Conservation (phyloP, 2,888 invertebrate genomes). For the Drosophila helvetica region DNA sequence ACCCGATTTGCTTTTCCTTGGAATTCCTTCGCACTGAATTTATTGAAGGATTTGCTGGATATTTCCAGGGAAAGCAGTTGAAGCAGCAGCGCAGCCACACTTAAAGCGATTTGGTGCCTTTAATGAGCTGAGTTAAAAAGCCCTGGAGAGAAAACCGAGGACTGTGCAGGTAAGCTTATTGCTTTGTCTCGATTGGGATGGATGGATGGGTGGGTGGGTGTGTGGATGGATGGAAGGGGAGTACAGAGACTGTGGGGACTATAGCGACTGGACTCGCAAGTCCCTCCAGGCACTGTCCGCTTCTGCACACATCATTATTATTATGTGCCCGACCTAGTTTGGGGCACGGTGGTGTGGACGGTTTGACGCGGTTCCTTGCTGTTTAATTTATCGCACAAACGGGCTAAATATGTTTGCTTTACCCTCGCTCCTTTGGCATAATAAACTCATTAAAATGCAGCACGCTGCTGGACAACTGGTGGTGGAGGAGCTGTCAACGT, state of each 20-base stretch:
- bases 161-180: slow-evolving; percentile 16
- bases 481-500: slow-evolving; percentile 54
- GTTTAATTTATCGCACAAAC: slow-evolving; percentile 69
- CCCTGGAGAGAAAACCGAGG: neutral
- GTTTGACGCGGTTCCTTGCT: slow-evolving; percentile 34
- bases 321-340: slow-evolving; percentile 44
- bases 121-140: slow-evolving; percentile 34
- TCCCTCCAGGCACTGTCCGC: slow-evolving; percentile 33
- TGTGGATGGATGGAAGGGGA: slow-evolving; percentile 1
- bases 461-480: slow-evolving; percentile 27
- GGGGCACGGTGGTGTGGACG: slow-evolving; percentile 4
- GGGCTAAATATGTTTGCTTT: slow-evolving; percentile 64
- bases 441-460: slow-evolving; percentile 78
- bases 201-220: slow-evolving; percentile 10
- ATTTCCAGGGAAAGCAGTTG: slow-evolving; percentile 2
- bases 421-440: slow-evolving; percentile 51
- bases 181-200: slow-evolving; percentile 8
- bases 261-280: neutral
- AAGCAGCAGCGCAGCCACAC: slow-evolving; percentile 5
- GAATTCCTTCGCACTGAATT: neutral
- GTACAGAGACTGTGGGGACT: neutral
- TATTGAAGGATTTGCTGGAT: slow-evolving; percentile 1
- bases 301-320: slow-evolving; percentile 74
- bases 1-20: neutral
- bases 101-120: slow-evolving; percentile 32